A percentile compares a stretch with the other conserved stretches of the same genome.
These are phyloP conservation scores for Zelostemma sp. DNA, from an alignment of 1,140 invertebrate genomes.

Conservation along the genomic window DNA sequence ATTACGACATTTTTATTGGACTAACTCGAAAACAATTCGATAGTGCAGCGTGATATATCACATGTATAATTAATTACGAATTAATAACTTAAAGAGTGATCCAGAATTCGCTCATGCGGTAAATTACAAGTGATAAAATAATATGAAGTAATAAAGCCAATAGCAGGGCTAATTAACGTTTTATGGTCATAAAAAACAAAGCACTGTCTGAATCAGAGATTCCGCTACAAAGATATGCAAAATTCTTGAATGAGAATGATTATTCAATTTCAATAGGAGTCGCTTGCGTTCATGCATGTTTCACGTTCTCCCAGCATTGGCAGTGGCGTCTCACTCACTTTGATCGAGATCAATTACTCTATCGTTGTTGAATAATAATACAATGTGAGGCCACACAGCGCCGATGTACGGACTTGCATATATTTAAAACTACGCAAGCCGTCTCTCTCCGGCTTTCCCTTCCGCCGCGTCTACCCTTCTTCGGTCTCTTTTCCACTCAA, in stretches of 20 bases:
- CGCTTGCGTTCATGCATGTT: background rate
- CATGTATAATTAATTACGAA: too few relatives aligned
- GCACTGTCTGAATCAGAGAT: background rate
- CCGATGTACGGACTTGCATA: slow-evolving; percentile 46
- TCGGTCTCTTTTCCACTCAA: slow-evolving; percentile 32
- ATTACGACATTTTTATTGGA: too few relatives aligned
- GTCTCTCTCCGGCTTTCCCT: slow-evolving; percentile 46
- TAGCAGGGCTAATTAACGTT: too few relatives aligned
- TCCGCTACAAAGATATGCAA: background rate
- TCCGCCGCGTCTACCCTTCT: slow-evolving; percentile 24
- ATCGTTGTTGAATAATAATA: slow-evolving; percentile 65
- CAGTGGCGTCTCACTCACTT: slow-evolving; percentile 38
- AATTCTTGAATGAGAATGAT: slow-evolving; percentile 3
- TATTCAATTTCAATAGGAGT: background rate
- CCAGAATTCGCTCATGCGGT: too few relatives aligned
- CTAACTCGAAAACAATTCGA: too few relatives aligned
- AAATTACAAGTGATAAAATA: too few relatives aligned
- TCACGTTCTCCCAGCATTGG: slow-evolving; percentile 11
- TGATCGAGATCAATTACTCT: slow-evolving; percentile 63
- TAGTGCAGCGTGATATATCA: too few relatives aligned
- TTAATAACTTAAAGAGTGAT: too few relatives aligned
- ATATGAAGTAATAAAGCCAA: too few relatives aligned
- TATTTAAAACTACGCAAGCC: slow-evolving; percentile 46
- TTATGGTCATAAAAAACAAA: background rate
- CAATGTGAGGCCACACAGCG: slow-evolving; percentile 47